Conservation (phyloP, 1,140 invertebrate genomes). For the Drosophila lini region DNA sequence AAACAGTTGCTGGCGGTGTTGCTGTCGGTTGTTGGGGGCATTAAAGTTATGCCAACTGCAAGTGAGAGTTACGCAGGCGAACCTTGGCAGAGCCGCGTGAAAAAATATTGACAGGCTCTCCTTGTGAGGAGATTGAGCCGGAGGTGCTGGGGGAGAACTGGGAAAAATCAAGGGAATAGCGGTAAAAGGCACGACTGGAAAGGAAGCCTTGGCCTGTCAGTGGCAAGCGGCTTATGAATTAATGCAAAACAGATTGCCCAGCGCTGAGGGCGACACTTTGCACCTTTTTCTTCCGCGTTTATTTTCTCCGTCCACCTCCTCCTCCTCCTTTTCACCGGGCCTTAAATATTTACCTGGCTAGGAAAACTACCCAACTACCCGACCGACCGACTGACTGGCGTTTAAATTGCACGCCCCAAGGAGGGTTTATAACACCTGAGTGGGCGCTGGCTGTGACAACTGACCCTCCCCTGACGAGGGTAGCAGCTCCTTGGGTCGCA, state of each 20-base stretch:
- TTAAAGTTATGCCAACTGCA: slow-evolving; percentile 72
- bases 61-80: slow-evolving; percentile 43
- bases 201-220: slow-evolving; percentile 48
- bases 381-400: slow-evolving; percentile 20
- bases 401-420: slow-evolving; percentile 63
- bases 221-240: slow-evolving; percentile 77
- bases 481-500: slow-evolving; percentile 42
- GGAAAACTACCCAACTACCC: slow-evolving; percentile 54
- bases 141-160: not conserved
- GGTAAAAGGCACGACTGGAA: slow-evolving; percentile 1
- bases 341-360: slow-evolving; percentile 74
- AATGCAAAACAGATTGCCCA: slow-evolving; percentile 79
- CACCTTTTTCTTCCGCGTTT: slow-evolving; percentile 59
- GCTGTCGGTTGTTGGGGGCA: slow-evolving; percentile 32
- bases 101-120: slow-evolving; percentile 52
- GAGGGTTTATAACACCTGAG: slow-evolving; percentile 64
- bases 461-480: slow-evolving; percentile 68
- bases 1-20: slow-evolving; percentile 55
- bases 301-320: slow-evolving; percentile 6
- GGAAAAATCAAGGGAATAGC: slow-evolving; percentile 24
- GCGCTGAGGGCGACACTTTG: slow-evolving; percentile 77
- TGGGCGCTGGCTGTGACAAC: slow-evolving; percentile 47
- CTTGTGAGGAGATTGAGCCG: slow-evolving; percentile 11
- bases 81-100: slow-evolving; percentile 6
- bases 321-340: not conserved